Percentiles rank a stretch among this genome's conserved stretches.
Evolutionary conservation across 2,888 invertebrate species (phyloP).

Genomic region (Clivina fossor): DNA sequence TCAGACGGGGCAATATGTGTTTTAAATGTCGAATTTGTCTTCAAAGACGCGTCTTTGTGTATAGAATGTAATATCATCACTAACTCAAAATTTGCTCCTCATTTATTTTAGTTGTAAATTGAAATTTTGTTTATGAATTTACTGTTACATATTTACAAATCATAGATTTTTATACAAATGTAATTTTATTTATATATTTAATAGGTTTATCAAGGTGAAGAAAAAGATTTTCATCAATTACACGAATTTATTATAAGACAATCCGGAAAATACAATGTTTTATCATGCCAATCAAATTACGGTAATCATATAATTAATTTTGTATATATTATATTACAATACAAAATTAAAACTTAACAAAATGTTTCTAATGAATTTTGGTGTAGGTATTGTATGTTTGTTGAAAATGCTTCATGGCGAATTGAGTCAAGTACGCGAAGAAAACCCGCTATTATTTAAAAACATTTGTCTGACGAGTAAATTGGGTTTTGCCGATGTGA

Average conservation of each 20-base stretch:
- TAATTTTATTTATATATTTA: slow-evolving; percentile 39
- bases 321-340: neutral
- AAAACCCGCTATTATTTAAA: slow-evolving; percentile 75
- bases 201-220: slow-evolving; percentile 80
- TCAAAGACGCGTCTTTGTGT: no score
- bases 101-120: no score
- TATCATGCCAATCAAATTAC: slow-evolving; percentile 82
- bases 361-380: slow-evolving; percentile 40
- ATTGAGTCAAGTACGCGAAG: slow-evolving; percentile 74
- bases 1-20: no score
- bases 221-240: slow-evolving; percentile 87
- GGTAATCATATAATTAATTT: slow-evolving; percentile 63
- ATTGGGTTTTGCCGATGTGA: slow-evolving; percentile 91
- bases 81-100: no score
- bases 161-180: no score
- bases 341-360: neutral
- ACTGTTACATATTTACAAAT: no score
- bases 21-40: no score
- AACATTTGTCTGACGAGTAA: slow-evolving; percentile 84
- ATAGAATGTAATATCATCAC: no score
- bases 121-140: no score
- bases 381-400: slow-evolving; percentile 75
- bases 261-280: slow-evolving; percentile 78
- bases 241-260: slow-evolving; percentile 88
- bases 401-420: slow-evolving; percentile 80